Percentiles rank a stretch among this genome's conserved stretches.
Conservation (phyloP, 1,140 invertebrate genomes). For the Meloidogyne floridensis region DNA sequence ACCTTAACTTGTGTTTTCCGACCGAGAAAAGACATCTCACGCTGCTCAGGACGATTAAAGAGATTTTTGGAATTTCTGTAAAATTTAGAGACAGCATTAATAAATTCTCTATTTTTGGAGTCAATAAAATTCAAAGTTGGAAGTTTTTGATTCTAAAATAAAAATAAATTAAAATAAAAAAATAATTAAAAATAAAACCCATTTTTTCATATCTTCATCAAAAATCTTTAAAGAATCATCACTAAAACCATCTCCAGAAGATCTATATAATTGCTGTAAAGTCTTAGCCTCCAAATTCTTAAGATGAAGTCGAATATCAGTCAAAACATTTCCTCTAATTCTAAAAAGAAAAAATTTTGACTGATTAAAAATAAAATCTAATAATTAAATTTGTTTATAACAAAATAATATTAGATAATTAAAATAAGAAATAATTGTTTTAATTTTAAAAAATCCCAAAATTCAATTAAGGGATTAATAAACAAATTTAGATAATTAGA, state of each 20-base stretch:
- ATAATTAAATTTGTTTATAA: no score
- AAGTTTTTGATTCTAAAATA: background rate
- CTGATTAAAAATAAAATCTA: no score
- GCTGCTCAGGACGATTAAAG: background rate
- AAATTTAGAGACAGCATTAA: background rate
- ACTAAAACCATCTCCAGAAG: background rate
- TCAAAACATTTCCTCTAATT: conserved; percentile 12
- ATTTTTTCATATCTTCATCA: conserved; percentile 28
- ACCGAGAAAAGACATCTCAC: background rate
- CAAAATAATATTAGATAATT: no score
- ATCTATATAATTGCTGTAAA: conserved; percentile 4
- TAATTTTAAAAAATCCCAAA: no score
- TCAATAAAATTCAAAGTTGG: conserved; percentile 17
- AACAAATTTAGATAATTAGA: no score
- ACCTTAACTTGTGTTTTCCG: background rate
- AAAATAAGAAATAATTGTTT: no score
- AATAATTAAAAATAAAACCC: conserved; percentile 3
- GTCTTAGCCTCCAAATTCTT: conserved; percentile 15
- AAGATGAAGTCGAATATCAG: conserved; percentile 25
- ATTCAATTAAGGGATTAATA: no score
- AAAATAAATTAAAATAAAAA: background rate
- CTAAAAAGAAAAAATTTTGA: background rate
- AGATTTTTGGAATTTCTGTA: background rate
- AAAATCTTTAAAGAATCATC: conserved; percentile 23
- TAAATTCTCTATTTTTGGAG: background rate